Base-by-base conservation (phyloP, 1,140 invertebrate species). In the Drosophila santomea region DNA sequence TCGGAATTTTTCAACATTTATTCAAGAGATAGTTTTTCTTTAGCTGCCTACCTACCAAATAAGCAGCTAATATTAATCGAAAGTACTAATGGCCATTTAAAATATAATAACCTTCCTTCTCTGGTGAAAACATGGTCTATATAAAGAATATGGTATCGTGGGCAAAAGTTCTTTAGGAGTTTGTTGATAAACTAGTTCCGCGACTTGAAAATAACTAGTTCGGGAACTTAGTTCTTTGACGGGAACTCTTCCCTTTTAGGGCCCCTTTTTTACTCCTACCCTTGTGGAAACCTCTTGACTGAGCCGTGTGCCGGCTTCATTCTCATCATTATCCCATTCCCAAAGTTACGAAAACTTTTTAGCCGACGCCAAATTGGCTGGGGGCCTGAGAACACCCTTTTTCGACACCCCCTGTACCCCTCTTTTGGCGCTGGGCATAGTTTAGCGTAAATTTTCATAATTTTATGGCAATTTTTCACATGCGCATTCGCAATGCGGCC, bases 401-500 rank as follows among this genome's bases (percentile, higher is more conserved):
- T 32, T n/a, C 14, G 6, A 2, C 20, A 5, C 20, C 20, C 23
- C 23, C 8, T 0, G 6, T 12, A 4, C 36, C 15, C 14, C 15
- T 8, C n/a, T 47, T 44, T 38, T 44, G 36, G 52, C 20, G 14
- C 38, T 52, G 55, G 63, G 56, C 64, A 80, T 80, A 80, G 85
- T 90, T 89, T 89, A 74, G 77, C 80, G 85, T 78, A 74, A 54
- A 89, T 80, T 89, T 84, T 84, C 77, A 89, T 90, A 89, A 89
- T 89, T 84, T 89, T 84, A 90, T 84, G 77, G 80, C 84, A 80
- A 89, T 89, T 89, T 89, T 83, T 88, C 82, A 88, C 82, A 88
- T 88, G 66, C 59, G 74, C 82, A 72, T 75, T 77, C 60, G 62
- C 62, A 73, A 52, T 60, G 60, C 69, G 45, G 41, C 71, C 45